Evolutionary conservation across 1,140 invertebrate species (phyloP), one percentile per base, ranked within the genome.

Genomic region (Pseudoatta argentina): DNA sequence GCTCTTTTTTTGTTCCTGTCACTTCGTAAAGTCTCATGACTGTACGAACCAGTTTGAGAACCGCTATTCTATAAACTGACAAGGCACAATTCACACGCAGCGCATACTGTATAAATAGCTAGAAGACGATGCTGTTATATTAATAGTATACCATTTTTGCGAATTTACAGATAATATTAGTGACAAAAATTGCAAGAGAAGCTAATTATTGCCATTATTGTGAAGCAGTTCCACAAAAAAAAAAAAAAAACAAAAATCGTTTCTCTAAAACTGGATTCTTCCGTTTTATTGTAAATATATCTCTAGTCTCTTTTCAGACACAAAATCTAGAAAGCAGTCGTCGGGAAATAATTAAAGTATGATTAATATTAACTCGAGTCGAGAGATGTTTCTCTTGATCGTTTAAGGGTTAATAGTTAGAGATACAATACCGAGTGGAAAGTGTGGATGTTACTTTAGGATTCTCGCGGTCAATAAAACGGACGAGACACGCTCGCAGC

Each of bases 381-480:
- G 30, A 39, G 16, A 8, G 44, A 77, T 7, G 24, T 59, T 6
- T 75, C 51, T 34, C 21, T 44, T 16, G 53, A 7, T 21, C n/a
- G 18, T 61, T 34, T 39, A 21, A 51, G 3, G 14, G 3, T 61
- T 48, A 61, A 71, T 14, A 30, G 39, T 48, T 27, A 16, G 4
- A 61, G 16, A 12, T 44, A 5, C 30, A 16, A 39, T 14, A 16
- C 24, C 44, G 24, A 44, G 21, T n/a, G 21, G 18, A 44, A 44
- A 24, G 16, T 83, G 57, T 83, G 55, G 55, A 72, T n/a, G 53
- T 82, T 53, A 39, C 67, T 61, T 82, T 82, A 82, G 55, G 39
- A 82, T 73, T 24, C 63, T 79, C 63, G 63, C 4, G 77, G 79
- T 72, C 55, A 73, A 82, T 82, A 82, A 82, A 61, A 82, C 48